Conservation (phyloP, 2,797 vertebrate genomes). For the Gymnodraco acuticeps region DNA sequence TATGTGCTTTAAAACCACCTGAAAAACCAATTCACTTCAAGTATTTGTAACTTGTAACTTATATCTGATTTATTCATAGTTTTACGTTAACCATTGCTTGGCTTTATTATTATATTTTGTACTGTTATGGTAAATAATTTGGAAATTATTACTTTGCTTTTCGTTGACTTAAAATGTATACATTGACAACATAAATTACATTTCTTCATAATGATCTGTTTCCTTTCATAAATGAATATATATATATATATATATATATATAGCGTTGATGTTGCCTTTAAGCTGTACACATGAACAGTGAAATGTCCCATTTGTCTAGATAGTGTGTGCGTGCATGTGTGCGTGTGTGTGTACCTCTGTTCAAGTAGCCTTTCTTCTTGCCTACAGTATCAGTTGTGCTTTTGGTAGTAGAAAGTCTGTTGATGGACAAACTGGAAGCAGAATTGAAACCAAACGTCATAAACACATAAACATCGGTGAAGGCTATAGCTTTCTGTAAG, state of each 20-base stretch:
- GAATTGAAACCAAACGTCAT: slow-evolving; percentile 40
- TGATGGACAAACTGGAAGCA: slow-evolving; percentile 44
- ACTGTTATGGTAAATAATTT: background rate
- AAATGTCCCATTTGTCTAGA: slow-evolving; percentile 1
- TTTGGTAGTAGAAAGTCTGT: slow-evolving; percentile 5
- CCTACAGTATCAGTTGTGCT: background rate
- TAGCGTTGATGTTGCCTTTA: background rate
- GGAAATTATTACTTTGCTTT: background rate
- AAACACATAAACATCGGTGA: background rate
- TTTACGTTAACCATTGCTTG: background rate
- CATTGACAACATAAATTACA: background rate
- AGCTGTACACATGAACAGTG: slow-evolving; percentile 12
- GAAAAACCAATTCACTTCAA: background rate
- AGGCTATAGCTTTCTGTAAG: background rate
- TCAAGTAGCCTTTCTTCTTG: background rate
- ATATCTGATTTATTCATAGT: too few relatives aligned
- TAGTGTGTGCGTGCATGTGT: background rate
- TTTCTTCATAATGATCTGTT: background rate
- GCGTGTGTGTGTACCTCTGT: background rate
- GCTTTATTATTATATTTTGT: background rate
- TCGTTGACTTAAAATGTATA: background rate
- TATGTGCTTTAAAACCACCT: too few relatives aligned
- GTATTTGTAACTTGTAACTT: too few relatives aligned
- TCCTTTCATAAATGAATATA: fast-evolving
- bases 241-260: fast-evolving